phyloP scores from a whole-genome alignment of 2,888 invertebrate species.

The Eurytoma californica region DNA sequence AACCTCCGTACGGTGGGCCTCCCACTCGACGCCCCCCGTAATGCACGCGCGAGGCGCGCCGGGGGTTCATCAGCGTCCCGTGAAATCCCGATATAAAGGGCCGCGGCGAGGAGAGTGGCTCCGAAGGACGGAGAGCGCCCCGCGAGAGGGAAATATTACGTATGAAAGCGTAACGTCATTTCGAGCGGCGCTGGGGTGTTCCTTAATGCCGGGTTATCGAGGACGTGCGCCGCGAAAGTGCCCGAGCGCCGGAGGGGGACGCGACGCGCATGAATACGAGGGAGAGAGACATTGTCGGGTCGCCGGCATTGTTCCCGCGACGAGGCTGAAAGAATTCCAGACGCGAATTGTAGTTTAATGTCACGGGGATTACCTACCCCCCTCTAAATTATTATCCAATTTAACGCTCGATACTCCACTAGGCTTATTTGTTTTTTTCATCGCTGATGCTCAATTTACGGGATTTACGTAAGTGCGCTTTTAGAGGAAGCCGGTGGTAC shows the following conservation, averaged over 20 bases:
- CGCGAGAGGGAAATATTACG: constrained; percentile 2
- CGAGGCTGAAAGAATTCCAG: constrained; percentile 33
- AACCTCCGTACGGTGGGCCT: background rate
- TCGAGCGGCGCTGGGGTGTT: constrained; percentile 4
- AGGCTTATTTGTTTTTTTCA: too few species aligned
- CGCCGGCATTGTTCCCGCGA: constrained; percentile 13
- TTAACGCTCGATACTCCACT: too few species aligned
- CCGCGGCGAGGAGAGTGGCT: constrained; percentile 8
- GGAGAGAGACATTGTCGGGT: constrained; percentile 11
- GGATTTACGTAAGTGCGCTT: too few species aligned
- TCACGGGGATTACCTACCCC: background rate
- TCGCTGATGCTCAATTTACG: too few species aligned
- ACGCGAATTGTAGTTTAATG: constrained; percentile 46
- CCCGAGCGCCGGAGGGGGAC: background rate
- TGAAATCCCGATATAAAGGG: constrained; percentile 43
- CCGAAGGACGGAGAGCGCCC: background rate
- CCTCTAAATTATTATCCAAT: too few species aligned
- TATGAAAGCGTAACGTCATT: constrained; percentile 30
- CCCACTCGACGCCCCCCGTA: background rate
- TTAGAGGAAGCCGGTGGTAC: too few species aligned
- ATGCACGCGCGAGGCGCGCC: constrained; percentile 22
- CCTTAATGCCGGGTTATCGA: constrained; percentile 23
- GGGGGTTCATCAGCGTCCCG: constrained; percentile 40
- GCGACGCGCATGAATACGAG: background rate
- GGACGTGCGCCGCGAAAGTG: constrained; percentile 30